Conservation (phyloP, 2,797 vertebrate genomes). For the Megaceryle alcyon region DNA sequence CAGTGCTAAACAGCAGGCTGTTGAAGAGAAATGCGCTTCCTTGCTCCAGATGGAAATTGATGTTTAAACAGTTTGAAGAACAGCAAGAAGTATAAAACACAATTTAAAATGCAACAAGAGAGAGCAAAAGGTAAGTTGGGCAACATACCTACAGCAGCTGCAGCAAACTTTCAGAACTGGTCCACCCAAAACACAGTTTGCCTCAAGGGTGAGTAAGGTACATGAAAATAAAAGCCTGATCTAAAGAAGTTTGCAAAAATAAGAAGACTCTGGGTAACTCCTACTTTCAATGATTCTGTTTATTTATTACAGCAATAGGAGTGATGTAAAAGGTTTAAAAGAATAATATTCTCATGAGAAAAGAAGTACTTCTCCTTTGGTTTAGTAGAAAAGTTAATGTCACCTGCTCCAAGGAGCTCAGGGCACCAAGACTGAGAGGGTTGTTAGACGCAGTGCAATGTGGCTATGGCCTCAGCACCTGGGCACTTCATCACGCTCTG, state of each 20-base stretch:
- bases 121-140: not conserved
- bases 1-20: not conserved
- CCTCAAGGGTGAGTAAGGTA: not conserved
- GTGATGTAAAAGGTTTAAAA: not conserved
- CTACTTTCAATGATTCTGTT: not conserved
- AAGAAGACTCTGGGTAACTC: not conserved
- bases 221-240: not conserved
- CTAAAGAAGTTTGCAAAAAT: not conserved
- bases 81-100: not conserved
- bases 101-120: not conserved
- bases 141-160: not conserved
- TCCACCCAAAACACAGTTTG: not conserved
- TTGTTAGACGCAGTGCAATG: not conserved
- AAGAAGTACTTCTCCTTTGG: not conserved
- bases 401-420: not conserved
- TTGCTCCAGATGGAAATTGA: not conserved
- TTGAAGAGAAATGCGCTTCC: not conserved
- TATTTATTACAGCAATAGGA: not conserved
- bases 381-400: not conserved
- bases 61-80: not conserved
- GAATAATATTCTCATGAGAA: not conserved
- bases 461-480: not conserved
- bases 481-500: not conserved
- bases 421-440: not conserved
- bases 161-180: not conserved